A percentile compares a stretch with the other conserved stretches of the same genome.
Evolutionary conservation across 2,797 vertebrate genomes (phyloP).

Genomic region (Cryptoblepharus egeriae): DNA sequence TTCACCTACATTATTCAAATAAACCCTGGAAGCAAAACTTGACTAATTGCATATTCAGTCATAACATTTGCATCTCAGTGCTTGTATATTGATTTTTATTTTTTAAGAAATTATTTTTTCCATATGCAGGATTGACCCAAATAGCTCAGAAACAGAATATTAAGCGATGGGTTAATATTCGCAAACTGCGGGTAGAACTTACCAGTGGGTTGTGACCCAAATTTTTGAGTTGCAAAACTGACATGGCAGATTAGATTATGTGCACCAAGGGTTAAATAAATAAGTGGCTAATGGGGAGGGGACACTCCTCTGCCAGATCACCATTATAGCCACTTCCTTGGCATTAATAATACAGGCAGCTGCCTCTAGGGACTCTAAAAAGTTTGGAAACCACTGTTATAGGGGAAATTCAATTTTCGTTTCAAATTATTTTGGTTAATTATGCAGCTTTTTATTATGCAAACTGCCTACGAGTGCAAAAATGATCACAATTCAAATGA

Average conservation of each 20-base stretch:
- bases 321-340: too few relatives aligned
- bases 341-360: too few relatives aligned
- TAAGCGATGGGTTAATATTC: background rate
- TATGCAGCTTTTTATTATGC: conserved; percentile 42
- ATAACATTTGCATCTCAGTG: conserved; percentile 22
- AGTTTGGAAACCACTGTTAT: background rate
- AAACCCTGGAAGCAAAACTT: conserved; percentile 1
- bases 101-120: background rate
- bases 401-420: conserved; percentile 42
- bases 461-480: conserved; percentile 28
- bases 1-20: background rate
- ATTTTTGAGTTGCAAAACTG: too few relatives aligned
- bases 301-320: too few relatives aligned
- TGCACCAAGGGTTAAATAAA: too few relatives aligned
- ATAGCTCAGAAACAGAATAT: conserved; percentile 14
- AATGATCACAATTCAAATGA: background rate
- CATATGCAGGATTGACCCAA: conserved; percentile 1
- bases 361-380: too few relatives aligned
- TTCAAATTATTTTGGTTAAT: conserved; percentile 29
- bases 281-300: too few relatives aligned
- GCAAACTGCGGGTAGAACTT: too few relatives aligned
- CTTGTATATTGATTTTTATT: conserved; percentile 2
- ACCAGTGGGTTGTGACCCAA: too few relatives aligned
- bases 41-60: conserved; percentile 8
- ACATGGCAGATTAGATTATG: too few relatives aligned